phyloP scores from a whole-genome alignment of 2,888 invertebrate genomes.

The Clusia tigrina region DNA sequence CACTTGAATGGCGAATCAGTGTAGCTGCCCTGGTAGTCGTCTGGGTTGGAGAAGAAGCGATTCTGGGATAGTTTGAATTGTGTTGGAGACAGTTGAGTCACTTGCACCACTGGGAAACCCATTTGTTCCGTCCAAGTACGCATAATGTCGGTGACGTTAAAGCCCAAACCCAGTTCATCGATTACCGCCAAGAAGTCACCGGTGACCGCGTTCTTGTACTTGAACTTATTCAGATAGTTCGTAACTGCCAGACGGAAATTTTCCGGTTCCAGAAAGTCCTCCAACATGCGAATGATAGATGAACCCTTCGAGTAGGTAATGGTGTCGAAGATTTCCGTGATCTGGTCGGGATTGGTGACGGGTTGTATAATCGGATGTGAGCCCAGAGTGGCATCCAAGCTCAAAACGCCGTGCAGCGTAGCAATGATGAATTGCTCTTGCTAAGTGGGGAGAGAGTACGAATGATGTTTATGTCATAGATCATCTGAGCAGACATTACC shows the following conservation, averaged over 20 bases:
- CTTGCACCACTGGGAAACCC: constrained; percentile 83
- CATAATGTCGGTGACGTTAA: constrained; percentile 73
- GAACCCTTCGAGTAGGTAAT: constrained; percentile 94
- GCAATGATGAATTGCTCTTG: constrained; percentile 78
- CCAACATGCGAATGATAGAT: constrained; percentile 87
- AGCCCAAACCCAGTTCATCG: constrained; percentile 67
- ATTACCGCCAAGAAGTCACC: constrained; percentile 73
- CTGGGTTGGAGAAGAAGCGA: constrained; percentile 78
- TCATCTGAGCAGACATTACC: constrained; percentile 64
- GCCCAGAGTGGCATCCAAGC: constrained; percentile 78
- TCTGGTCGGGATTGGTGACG: constrained; percentile 87
- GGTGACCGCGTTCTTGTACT: constrained; percentile 82
- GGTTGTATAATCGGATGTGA: constrained; percentile 91
- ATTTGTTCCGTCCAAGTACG: constrained; percentile 90
- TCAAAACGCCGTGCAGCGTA: constrained; percentile 77
- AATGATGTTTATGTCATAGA: neutral
- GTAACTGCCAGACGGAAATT: constrained; percentile 78
- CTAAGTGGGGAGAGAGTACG: constrained; percentile 63
- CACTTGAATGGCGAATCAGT: constrained; percentile 68
- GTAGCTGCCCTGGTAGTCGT: constrained; percentile 65
- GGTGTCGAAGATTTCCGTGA: constrained; percentile 88
- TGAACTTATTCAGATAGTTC: constrained; percentile 76
- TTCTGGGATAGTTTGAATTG: constrained; percentile 77
- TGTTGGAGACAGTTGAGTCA: constrained; percentile 65
- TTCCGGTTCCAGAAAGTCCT: constrained; percentile 75